Conservation (phyloP, 2,113 vertebrate species). For the Odobenus rosmarus region DNA sequence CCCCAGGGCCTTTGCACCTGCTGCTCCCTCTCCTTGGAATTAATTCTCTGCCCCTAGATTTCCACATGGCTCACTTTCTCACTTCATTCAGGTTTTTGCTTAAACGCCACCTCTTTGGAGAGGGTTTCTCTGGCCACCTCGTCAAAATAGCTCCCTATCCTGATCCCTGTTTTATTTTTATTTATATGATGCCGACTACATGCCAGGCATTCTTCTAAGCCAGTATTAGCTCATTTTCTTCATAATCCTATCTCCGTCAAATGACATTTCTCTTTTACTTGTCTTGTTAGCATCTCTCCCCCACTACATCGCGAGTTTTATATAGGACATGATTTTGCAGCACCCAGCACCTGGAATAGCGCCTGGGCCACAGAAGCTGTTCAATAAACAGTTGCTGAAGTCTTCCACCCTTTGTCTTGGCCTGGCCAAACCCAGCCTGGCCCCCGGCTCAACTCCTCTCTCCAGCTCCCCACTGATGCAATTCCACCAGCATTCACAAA, state of each 20-base stretch:
- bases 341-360: neutral
- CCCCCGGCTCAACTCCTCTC: neutral
- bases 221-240: neutral
- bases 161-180: neutral
- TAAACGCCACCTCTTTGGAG: neutral
- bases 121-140: neutral
- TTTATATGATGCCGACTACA: neutral
- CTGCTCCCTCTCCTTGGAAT: neutral
- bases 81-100: neutral
- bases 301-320: rapidly evolving
- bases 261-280: neutral
- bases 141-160: neutral
- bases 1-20: slow-evolving; percentile 21
- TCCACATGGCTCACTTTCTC: neutral
- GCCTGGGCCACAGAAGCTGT: neutral
- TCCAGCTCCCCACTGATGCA: neutral
- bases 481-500: neutral
- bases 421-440: neutral
- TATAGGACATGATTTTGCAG: neutral
- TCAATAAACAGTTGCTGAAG: neutral
- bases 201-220: neutral
- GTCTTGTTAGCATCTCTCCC: neutral
- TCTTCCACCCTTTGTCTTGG: neutral
- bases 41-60: neutral
- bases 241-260: neutral